Evolutionary conservation across 2,113 vertebrate species (phyloP).

Genomic region (Apistogramma diplotaenia): DNA sequence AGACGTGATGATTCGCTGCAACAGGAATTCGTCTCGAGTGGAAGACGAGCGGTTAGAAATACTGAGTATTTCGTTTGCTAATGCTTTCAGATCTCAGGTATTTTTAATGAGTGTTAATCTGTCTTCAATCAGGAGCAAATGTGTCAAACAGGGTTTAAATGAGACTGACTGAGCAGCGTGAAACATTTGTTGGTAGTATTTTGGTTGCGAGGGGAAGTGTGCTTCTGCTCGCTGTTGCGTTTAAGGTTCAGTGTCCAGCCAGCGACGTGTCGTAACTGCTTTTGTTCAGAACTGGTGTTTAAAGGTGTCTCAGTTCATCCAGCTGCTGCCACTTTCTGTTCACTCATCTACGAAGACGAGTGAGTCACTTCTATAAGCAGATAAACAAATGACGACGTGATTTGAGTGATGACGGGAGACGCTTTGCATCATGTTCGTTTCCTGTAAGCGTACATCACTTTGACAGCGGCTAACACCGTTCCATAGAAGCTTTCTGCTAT

Average conservation of each 20-base stretch:
- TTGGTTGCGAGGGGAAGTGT: neutral
- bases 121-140: neutral
- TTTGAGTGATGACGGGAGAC: fast-evolving
- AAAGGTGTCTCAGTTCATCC: neutral
- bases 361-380: neutral
- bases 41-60: neutral
- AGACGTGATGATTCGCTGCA: neutral
- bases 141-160: neutral
- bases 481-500: neutral
- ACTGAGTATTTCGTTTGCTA: neutral
- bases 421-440: neutral
- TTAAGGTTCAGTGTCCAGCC: neutral
- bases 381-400: neutral
- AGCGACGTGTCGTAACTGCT: neutral
- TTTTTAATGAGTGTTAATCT: neutral
- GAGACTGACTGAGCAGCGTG: neutral
- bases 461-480: neutral
- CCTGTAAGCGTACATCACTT: neutral
- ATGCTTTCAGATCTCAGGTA: neutral
- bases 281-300: neutral
- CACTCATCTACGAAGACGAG: neutral
- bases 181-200: neutral
- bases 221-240: neutral
- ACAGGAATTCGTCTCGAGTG: neutral
- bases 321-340: neutral